Evolutionary conservation across 2,797 vertebrate species (phyloP), one percentile per base, ranked within the genome.

Genomic region (Leptoclinus maculatus): DNA sequence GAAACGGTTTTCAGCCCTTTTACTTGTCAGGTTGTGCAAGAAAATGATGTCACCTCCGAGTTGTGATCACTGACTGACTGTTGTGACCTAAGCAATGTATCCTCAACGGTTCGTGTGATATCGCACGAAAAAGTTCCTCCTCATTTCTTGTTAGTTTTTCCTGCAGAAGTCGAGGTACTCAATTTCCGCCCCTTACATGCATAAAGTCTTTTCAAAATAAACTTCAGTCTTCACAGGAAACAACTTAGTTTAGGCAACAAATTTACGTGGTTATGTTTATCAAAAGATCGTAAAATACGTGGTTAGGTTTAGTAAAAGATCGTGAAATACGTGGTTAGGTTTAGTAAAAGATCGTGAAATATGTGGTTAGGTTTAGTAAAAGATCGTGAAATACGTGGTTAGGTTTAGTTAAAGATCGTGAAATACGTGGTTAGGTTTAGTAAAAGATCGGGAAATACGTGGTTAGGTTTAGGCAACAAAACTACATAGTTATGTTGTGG

Each of bases 31-130:
- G 59, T 74, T 87, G 72, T 54, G 29, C 80, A 88, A 76, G 66
- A 64, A 63, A 70, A 73, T 87, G 76, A 80, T 78, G 80, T 90
- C 85, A 86, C 54, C 7, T 78, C 43, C 29, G 23, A 51, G 67
- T 73, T 71, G 65, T 58, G 60, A 68, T 64, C 41, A 64, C 27
- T 14, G 76, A 76, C 57, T 7, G 19, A 27, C 25, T 27, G 21
- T 12, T 23, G n/a, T 51, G 11, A n/a, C 21, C 10, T 10, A n/a
- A 11, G n/a, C n/a, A 23, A 23, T n/a, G n/a, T 23, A 5, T 23
- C 12, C 51, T 19, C 2, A 23, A 45, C 16, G 17, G 51, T 13
- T 25, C 12, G n/a, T 25, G 17, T 7, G 11, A 53, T 53, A 25
- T 25, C 5, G n/a, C 13, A 23, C 23, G 2, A 25, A 53, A 51